Evolutionary conservation across 2,888 invertebrate genomes (phyloP), one percentile per base, ranked within the genome.

Genomic region (Lepidonotus clava): DNA sequence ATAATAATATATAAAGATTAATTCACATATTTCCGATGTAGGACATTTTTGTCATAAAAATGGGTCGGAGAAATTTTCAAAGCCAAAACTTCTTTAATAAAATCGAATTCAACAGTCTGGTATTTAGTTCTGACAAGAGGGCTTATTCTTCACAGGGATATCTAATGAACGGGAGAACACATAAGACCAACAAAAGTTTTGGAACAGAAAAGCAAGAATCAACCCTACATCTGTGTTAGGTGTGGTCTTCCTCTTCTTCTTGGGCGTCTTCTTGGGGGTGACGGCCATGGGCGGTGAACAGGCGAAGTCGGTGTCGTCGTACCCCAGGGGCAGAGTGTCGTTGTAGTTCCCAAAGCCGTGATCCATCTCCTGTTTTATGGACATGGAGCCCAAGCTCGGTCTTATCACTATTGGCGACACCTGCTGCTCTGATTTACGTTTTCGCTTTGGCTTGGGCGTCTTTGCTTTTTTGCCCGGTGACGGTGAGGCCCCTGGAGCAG

Each of bases 211-310:
- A n/a, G n/a, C n/a, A n/a, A n/a, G n/a, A n/a, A n/a, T n/a, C n/a
- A n/a, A n/a, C n/a, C 71, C 38, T 38, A 71, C 71, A 38, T 36
- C 71, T 38, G 1, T 34, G 71, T 34, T 32, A 11, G 71, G 71
- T 38, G 71, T 11, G 18, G 71, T 18, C 36, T 71, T 71, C 71
- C 38, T 71, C 71, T 71, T 51, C 80, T 80, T 80, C 28, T 80
- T 80, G 18, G 80, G 80, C 0, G 46, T n/a, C 28, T 40, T 24
- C 28, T 51, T 80, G 18, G 41, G 21, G 11, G 18, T 34, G 2
- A 18, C 14, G 51, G 51, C 21, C 51, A 51, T 51, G 21, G 51
- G 11, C 51, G 51, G 11, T 11, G 41, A 8, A 18, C 14, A 24
- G 11, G 32, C 21, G 28, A n/a, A 51, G 21, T 80, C 28, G 18